Conservation (phyloP, 2,797 vertebrate genomes). For the Tamandua tetradactyla region DNA sequence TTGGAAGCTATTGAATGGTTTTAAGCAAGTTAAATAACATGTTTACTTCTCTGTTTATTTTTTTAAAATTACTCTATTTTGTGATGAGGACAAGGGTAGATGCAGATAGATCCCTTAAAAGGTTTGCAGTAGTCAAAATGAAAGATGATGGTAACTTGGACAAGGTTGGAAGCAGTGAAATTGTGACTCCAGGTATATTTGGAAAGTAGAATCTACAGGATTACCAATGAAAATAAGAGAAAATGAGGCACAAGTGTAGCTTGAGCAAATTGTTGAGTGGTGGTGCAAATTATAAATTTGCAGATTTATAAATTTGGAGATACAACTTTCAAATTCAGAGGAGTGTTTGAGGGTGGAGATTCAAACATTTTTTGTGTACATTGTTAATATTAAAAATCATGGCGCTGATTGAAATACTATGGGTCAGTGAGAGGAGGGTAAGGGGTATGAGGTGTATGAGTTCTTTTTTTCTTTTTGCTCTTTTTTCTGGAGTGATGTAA, state of each 20-base stretch:
- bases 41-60: neutral
- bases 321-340: neutral
- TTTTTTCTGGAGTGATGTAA: too few species aligned
- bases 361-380: neutral
- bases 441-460: too few species aligned
- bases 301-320: constrained; percentile 23
- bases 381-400: constrained; percentile 9
- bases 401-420: too few species aligned
- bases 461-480: too few species aligned
- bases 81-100: neutral
- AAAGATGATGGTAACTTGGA: neutral
- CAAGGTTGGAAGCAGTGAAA: neutral
- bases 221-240: neutral
- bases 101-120: neutral
- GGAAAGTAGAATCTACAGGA: neutral
- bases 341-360: neutral
- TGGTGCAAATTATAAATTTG: neutral
- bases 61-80: constrained; percentile 1
- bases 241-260: neutral
- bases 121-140: neutral
- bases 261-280: neutral
- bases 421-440: too few species aligned
- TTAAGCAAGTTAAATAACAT: neutral
- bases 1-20: neutral
- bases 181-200: neutral